Evolutionary conservation across 1,140 invertebrate species (phyloP).

Genomic region (Drosophila orena): DNA sequence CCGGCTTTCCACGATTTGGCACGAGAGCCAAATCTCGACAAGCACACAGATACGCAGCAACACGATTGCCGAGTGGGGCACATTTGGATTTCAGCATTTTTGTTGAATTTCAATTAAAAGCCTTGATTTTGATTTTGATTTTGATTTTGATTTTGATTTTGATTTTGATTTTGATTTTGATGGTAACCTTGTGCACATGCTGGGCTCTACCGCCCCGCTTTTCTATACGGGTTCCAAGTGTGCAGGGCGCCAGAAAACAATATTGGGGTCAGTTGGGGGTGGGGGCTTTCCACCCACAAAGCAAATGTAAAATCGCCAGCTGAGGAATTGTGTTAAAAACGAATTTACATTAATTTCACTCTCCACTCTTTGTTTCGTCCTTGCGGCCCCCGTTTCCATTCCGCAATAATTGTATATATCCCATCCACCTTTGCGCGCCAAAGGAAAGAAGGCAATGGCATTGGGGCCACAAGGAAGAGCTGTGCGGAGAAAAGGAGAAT

Average conservation of each 20-base stretch:
- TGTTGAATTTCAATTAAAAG: conserved; percentile 82
- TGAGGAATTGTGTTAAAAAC: conserved; percentile 74
- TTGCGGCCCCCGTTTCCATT: conserved; percentile 23
- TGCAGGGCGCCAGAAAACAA: conserved; percentile 9
- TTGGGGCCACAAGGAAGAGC: conserved; percentile 10
- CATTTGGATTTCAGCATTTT: conserved; percentile 65
- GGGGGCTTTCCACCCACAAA: conserved; percentile 40
- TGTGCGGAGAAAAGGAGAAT: conserved; percentile 37
- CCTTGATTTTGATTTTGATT: conserved; percentile 82
- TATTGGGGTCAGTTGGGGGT: conserved; percentile 39
- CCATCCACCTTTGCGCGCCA: conserved; percentile 25
- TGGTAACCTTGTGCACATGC: conserved; percentile 69
- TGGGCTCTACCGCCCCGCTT: conserved; percentile 25
- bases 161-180: conserved; percentile 81
- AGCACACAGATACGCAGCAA: conserved; percentile 22
- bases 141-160: conserved; percentile 81
- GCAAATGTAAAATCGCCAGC: conserved; percentile 66
- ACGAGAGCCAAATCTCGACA: conserved; percentile 35
- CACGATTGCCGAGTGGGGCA: conserved; percentile 9
- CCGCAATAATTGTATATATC: conserved; percentile 50
- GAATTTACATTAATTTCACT: conserved; percentile 78
- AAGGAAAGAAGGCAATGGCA: conserved; percentile 22
- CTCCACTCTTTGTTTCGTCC: conserved; percentile 53
- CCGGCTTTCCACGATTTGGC: conserved; percentile 39
- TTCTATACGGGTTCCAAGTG: conserved; percentile 17